Evolutionary conservation across 2,113 vertebrate species (phyloP), one percentile per base, ranked within the genome.

Genomic region (Gambusia affinis): DNA sequence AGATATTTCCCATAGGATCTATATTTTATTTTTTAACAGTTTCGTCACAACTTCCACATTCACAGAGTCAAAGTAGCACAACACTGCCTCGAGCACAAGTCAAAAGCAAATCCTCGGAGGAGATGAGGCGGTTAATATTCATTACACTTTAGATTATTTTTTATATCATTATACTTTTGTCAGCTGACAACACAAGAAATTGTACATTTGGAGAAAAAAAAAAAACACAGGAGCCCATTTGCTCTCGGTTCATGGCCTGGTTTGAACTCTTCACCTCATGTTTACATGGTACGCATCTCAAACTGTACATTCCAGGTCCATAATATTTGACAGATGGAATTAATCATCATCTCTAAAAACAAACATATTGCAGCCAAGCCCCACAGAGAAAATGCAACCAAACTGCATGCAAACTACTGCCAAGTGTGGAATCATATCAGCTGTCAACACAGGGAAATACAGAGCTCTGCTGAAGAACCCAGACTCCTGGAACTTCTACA

Each of bases 311-410:
- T 76, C 80, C 60, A 66, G 79, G 87, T 84, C 88, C 70, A 80
- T 7, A 73, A 44, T 54, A 73, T 82, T 79, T 82, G 78, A 82
- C 87, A 87, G 86, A 89, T 84, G 79, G 83, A 88, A 79, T 63
- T 64, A 83, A 83, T 27, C 73, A 60, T 64, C 35, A 37, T 69
- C 24, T 83, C 75, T 68, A 75, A 83, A 37, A 76, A 79, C 68
- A 54, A 75, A 42, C 78, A 71, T 78, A 51, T 74, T 72, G 85
- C 76, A 60, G 79, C 72, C 60, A 80, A 77, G 71, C 82, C 57
- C 29, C 12, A 6, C 79, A 72, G 80, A 72, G 70, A 67, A 24
- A 70, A 54, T 35, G 6, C 37, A 67, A 80, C 35, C 44, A 39
- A 15, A 54, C 30, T 54, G 62, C 78, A 29, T 70, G 60, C 42